These are phyloP conservation scores for Intellagama lesueurii DNA, from an alignment of 2,797 vertebrate species.

Conservation along the genomic window DNA sequence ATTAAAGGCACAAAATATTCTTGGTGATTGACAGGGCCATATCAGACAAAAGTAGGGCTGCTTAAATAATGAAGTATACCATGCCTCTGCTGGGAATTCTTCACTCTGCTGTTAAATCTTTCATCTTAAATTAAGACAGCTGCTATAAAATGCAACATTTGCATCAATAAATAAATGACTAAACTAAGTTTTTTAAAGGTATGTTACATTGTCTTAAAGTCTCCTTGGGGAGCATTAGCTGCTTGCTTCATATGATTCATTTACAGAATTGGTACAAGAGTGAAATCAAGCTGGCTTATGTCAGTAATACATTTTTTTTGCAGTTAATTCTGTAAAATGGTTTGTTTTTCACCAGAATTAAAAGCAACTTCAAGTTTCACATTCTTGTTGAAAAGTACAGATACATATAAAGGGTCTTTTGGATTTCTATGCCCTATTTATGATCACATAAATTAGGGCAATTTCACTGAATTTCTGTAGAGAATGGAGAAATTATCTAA, in stretches of 20 bases:
- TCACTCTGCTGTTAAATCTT: not conserved
- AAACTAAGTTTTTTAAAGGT: slow-evolving; percentile 43
- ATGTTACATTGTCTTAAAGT: slow-evolving; percentile 2
- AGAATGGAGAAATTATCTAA: too few relatives aligned
- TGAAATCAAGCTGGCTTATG: rapidly evolving
- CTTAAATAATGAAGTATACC: slow-evolving; percentile 63
- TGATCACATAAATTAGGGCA: too few relatives aligned
- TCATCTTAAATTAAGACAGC: slow-evolving; percentile 57
- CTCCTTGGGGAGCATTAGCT: not conserved
- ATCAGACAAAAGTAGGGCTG: slow-evolving; percentile 44
- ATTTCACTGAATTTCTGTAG: too few relatives aligned
- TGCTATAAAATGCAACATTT: slow-evolving; percentile 45
- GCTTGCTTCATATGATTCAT: not conserved
- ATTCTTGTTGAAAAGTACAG: not conserved
- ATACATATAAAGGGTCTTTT: too few relatives aligned
- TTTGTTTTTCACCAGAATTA: slow-evolving; percentile 10
- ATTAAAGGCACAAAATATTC: slow-evolving; percentile 31
- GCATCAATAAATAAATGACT: slow-evolving; percentile 56
- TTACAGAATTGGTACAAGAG: not conserved
- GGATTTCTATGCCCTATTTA: too few relatives aligned
- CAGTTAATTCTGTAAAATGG: not conserved
- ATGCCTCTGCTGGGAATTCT: slow-evolving; percentile 27
- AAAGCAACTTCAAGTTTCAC: not conserved
- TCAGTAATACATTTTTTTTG: not conserved
- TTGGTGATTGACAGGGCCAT: not conserved